Base-by-base conservation (phyloP, 2,797 vertebrate genomes). In the Falco novaeseelandiae region DNA sequence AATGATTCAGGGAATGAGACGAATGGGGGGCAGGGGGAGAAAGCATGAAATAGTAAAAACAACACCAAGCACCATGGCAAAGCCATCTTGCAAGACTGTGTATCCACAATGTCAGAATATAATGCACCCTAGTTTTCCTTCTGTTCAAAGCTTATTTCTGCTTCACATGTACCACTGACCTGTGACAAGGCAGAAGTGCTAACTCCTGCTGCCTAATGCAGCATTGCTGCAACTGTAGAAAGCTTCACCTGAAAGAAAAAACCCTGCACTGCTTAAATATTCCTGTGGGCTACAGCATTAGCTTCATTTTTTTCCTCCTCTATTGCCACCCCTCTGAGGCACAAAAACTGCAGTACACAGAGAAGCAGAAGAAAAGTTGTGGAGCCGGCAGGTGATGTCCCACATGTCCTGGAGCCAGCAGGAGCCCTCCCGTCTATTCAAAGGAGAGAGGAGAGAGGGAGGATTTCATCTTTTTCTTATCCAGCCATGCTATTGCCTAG, bases 1-100 rank as follows among this genome's bases (percentile, higher is more conserved):
- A 93, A 83, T 61, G 71, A 80, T 87, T 85, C 77, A 69, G 86
- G 86, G 73, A 94, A 90, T 54, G 81, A 94, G 70, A 95, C 2
- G 7, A 89, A 40, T 8, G 1, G 5, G 9, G n/a, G 9, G 59
- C 30, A 38, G 38, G 32, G 29, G 30, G 14, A 78, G 58, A 67
- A 84, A 87, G 72, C 42, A 89, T 87, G 71, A 44, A 3, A 1
- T 18, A 48, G 65, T 42, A 40, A 83, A 70, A 84, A 4, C 85
- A 82, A 1, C 79, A 52, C 32, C 63, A n/a, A 78, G 27, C 26
- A 15, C 42, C 14, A 51, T 4, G 18, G 69, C 36, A 83, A 83
- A 93, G 49, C 57, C 65, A 55, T 57, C 63, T 52, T 9, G 10
- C 36, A 86, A 58, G 63, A 67, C 1, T 5, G 3, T 2, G 0